phyloP scores from a whole-genome alignment of 2,888 invertebrate species.

The Apoderus coryli region DNA sequence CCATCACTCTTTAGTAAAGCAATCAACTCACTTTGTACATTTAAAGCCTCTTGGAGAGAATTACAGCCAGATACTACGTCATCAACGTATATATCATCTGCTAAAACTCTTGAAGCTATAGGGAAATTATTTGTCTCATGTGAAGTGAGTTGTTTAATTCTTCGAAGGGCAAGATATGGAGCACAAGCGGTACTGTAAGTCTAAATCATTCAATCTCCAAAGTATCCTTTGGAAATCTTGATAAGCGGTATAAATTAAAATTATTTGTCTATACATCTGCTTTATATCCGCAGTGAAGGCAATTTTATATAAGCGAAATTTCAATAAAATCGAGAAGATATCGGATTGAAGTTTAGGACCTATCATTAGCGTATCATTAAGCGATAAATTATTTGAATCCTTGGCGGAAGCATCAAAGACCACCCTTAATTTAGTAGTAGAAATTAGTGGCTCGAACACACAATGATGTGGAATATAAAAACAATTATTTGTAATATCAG shows the following conservation, averaged over 20 bases:
- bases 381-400: background rate
- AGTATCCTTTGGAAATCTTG: slow-evolving; percentile 4
- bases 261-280: slow-evolving; percentile 8
- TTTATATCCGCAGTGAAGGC: slow-evolving; percentile 6
- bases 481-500: too few relatives aligned
- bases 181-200: slow-evolving; percentile 1
- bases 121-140: slow-evolving; percentile 4
- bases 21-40: slow-evolving; percentile 5
- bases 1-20: slow-evolving; percentile 2
- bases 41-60: slow-evolving; percentile 8
- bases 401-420: slow-evolving; percentile 9
- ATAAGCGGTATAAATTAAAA: slow-evolving; percentile 2
- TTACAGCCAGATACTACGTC: slow-evolving; percentile 6
- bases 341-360: slow-evolving; percentile 10
- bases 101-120: slow-evolving; percentile 5
- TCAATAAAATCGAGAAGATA: slow-evolving; percentile 4
- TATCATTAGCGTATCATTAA: slow-evolving; percentile 6
- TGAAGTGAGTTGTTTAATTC: slow-evolving; percentile 6
- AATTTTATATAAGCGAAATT: slow-evolving; percentile 1
- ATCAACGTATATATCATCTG: slow-evolving; percentile 8
- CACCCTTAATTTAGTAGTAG: slow-evolving; percentile 7
- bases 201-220: slow-evolving; percentile 7
- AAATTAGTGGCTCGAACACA: too few relatives aligned
- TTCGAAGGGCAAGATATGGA: slow-evolving; percentile 8
- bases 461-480: too few relatives aligned